Conservation (phyloP, 2,888 invertebrate species). For the Lasioglossum oenotherae region DNA sequence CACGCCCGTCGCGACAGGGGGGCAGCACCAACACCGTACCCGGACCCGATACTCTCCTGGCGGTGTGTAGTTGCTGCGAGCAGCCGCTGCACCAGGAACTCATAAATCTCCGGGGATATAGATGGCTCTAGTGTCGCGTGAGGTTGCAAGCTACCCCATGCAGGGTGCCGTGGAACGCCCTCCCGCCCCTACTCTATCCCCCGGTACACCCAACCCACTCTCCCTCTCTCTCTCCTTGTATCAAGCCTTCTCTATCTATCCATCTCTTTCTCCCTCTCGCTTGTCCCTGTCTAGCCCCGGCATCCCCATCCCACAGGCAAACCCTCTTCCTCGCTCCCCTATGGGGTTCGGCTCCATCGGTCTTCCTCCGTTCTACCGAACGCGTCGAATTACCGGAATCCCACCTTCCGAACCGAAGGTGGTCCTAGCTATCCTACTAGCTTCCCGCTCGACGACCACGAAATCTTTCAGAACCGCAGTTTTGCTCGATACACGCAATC, state of each 20-base stretch:
- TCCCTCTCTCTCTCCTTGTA: slow-evolving; percentile 9
- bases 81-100: slow-evolving; percentile 83
- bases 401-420: slow-evolving; percentile 74
- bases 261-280: not conserved
- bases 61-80: slow-evolving; percentile 81
- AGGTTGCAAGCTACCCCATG: slow-evolving; percentile 84
- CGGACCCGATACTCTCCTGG: slow-evolving; percentile 73
- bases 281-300: not conserved
- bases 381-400: slow-evolving; percentile 81
- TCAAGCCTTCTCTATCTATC: slow-evolving; percentile 46
- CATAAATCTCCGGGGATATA: slow-evolving; percentile 84
- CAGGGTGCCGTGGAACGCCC: slow-evolving; percentile 82
- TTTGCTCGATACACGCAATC: slow-evolving; percentile 6
- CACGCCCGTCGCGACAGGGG: slow-evolving; percentile 83
- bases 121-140: slow-evolving; percentile 84
- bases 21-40: slow-evolving; percentile 77
- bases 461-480: not conserved
- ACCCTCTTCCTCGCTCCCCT: slow-evolving; percentile 14
- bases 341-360: slow-evolving; percentile 31
- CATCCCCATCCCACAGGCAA: not conserved
- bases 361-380: slow-evolving; percentile 56
- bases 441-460: not conserved
- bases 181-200: slow-evolving; percentile 76
- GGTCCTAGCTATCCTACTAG: slow-evolving; percentile 46
- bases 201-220: slow-evolving; percentile 69